phyloP scores from a whole-genome alignment of 1,140 invertebrate species.

The Drosophila tani region DNA sequence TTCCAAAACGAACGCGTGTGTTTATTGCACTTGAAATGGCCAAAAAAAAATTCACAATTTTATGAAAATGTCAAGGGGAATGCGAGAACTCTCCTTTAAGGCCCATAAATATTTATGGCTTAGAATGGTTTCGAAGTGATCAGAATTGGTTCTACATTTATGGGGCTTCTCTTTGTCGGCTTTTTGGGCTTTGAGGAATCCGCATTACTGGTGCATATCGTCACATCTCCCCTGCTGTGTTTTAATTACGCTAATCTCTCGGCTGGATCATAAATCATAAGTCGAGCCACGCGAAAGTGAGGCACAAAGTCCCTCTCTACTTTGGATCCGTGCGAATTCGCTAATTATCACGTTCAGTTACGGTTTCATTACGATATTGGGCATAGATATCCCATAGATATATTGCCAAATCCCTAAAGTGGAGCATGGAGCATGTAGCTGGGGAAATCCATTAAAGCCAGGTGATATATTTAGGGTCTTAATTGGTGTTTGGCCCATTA shows the following conservation, averaged over 20 bases:
- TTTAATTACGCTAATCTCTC: slow-evolving; percentile 50
- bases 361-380: slow-evolving; percentile 41
- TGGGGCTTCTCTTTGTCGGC: slow-evolving; percentile 22
- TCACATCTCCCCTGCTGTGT: slow-evolving; percentile 47
- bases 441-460: slow-evolving; percentile 31
- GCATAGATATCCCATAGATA: slow-evolving; percentile 15
- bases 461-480: slow-evolving; percentile 11
- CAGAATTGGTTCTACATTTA: slow-evolving; percentile 24
- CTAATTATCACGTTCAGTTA: slow-evolving; percentile 72
- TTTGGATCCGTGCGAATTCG: slow-evolving; percentile 56
- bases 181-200: slow-evolving; percentile 18
- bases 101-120: slow-evolving; percentile 42
- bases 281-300: slow-evolving; percentile 46
- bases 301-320: slow-evolving; percentile 19
- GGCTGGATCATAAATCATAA: slow-evolving; percentile 56
- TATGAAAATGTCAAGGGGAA: slow-evolving; percentile 48
- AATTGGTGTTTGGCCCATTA: slow-evolving; percentile 40
- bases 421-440: slow-evolving; percentile 3
- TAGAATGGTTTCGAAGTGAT: slow-evolving; percentile 16
- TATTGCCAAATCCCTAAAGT: slow-evolving; percentile 39
- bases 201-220: slow-evolving; percentile 10
- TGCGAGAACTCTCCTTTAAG: slow-evolving; percentile 16
- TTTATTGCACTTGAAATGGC: slow-evolving; percentile 43
- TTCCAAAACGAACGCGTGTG: slow-evolving; percentile 22
- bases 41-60: slow-evolving; percentile 25